Base-by-base conservation (phyloP, 1,140 invertebrate species). In the Pseudomyrmex dendroicus region DNA sequence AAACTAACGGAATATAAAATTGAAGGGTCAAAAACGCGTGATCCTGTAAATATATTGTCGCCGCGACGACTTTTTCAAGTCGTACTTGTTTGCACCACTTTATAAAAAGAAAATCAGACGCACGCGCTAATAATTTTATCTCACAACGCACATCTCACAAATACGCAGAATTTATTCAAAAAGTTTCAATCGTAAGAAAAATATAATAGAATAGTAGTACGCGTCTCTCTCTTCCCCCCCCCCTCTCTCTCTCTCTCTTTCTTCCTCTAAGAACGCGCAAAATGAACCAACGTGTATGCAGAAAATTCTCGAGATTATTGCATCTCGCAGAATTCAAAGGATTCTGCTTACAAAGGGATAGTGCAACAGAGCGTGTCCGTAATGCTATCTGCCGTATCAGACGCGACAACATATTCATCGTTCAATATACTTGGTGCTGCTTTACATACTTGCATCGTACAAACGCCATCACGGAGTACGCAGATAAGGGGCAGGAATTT, bases 261-360 rank as follows among this genome's bases (percentile, higher is more conserved):
- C 35, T 35, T 0, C 0, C 70, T 70, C 10, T 44, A 59, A 59
- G 54, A 17, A 15, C 15, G 44, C 48, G 66, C 70, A 70, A 70
- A 78, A 78, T 44, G 52, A 22, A 78, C 57, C 63, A 64, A 78
- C 44, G 8, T 13, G 15, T 17, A 25, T n/a, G 44, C 44, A 78
- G 64, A 70, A 68, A 78, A 78, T 78, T 70, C 35, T 70, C 44
- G 52, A 59, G 76, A 78, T 78, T 78, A 78, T 78, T 78, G 64
- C 74, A 70, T 54, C 22, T 54, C n/a, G 46, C 13, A 57, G 74
- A 13, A 68, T 68, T 68, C 74, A 78, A 78, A 78, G 74, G 52
- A 57, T 46, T 56, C 64, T 22, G 13, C 17, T 78, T 15, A 68
- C 63, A 78, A 78, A 78, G 74, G 73, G 2, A 57, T 4, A 68